These are phyloP conservation scores for Probosciger aterrimus DNA, from an alignment of 2,113 vertebrate species.

Conservation along the genomic window DNA sequence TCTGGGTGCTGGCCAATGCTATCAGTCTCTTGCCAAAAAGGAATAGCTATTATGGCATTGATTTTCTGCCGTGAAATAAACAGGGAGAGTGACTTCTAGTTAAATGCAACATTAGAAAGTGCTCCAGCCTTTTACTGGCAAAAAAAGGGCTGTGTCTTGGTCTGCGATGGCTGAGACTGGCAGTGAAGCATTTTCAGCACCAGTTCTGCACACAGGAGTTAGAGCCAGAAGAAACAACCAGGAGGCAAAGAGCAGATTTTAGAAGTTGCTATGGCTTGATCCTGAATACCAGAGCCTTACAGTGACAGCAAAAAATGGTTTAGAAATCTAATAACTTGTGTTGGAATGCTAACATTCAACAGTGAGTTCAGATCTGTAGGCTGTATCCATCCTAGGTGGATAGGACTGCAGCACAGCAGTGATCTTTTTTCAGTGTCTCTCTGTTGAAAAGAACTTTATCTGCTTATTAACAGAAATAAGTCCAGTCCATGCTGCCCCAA, in stretches of 20 bases:
- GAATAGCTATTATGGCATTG: constrained; percentile 65
- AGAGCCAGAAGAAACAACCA: neutral
- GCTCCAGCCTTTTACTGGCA: constrained; percentile 2
- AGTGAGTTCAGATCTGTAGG: neutral
- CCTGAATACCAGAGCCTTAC: neutral
- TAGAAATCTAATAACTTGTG: neutral
- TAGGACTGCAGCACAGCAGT: neutral
- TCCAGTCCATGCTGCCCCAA: neutral
- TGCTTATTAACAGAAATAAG: neutral
- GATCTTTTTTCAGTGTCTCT: neutral
- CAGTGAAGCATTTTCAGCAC: neutral
- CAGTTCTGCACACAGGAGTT: neutral
- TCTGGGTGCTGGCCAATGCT: constrained; percentile 50
- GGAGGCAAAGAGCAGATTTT: neutral
- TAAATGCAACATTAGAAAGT: constrained; percentile 53
- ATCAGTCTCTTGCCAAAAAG: constrained; percentile 65
- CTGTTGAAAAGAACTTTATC: neutral
- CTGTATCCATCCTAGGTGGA: neutral
- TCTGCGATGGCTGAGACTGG: neutral
- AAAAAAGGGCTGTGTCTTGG: constrained; percentile 10
- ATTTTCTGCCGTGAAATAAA: constrained; percentile 53
- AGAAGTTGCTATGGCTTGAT: neutral
- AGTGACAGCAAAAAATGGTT: neutral
- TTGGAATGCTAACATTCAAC: neutral
- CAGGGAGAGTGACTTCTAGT: constrained; percentile 50